phyloP scores from a whole-genome alignment of 2,888 invertebrate genomes.

The Eupithecia dodoneata region DNA sequence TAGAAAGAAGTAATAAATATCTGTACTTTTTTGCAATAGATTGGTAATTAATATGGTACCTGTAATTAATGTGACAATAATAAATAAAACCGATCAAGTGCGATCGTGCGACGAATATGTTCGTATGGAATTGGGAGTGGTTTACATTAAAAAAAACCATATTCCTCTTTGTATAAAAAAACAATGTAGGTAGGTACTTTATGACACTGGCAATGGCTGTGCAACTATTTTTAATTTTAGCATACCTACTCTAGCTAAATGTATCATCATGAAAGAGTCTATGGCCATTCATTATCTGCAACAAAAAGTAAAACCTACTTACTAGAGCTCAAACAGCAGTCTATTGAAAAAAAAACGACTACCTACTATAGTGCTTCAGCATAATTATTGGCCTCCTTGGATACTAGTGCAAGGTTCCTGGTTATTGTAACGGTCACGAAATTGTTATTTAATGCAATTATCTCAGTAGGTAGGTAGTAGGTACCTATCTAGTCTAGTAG shows the following conservation, averaged over 20 bases:
- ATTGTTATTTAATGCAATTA: constrained; percentile 22
- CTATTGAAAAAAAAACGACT: background rate
- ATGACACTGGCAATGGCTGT: background rate
- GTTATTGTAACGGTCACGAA: constrained; percentile 45
- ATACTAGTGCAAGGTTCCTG: constrained; percentile 48
- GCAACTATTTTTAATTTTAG: background rate
- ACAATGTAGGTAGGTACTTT: background rate
- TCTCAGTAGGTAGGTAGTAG: background rate
- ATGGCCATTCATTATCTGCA: background rate
- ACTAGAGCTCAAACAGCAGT: background rate
- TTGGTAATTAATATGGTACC: too few relatives aligned
- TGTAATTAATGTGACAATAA: too few relatives aligned
- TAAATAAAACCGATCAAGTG: too few relatives aligned
- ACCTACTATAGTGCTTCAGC: background rate
- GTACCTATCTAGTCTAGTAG: background rate
- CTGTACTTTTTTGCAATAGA: too few relatives aligned
- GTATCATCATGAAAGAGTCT: too few relatives aligned
- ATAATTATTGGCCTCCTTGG: constrained; percentile 46
- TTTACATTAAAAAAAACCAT: background rate
- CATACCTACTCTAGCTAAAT: background rate
- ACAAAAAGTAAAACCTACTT: background rate
- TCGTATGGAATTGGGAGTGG: too few relatives aligned
- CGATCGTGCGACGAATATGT: too few relatives aligned
- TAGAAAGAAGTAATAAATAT: too few relatives aligned
- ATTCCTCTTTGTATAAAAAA: background rate